Conservation (phyloP, 2,888 invertebrate species). For the Mythimna lalbum region DNA sequence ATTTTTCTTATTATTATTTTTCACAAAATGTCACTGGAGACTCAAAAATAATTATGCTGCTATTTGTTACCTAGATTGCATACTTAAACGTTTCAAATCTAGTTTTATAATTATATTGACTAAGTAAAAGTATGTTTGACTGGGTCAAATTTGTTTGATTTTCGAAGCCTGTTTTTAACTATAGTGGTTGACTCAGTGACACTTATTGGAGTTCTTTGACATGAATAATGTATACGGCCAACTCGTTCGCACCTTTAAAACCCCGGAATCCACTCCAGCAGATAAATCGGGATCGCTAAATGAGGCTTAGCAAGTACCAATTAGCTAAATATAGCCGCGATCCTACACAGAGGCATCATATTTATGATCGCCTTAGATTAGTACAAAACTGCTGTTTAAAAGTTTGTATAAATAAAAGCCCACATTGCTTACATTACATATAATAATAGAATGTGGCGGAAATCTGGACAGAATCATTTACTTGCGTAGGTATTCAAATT, state of each 20-base stretch:
- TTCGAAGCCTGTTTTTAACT: conserved; percentile 68
- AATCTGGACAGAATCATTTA: conserved; percentile 75
- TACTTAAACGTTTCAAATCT: conserved; percentile 16
- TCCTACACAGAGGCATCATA: conserved; percentile 54
- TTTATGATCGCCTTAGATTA: conserved; percentile 65
- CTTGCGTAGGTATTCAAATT: conserved; percentile 68
- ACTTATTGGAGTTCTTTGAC: conserved; percentile 76
- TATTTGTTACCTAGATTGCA: conserved; percentile 33
- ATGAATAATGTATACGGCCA: conserved; percentile 78
- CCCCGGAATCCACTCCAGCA: conserved; percentile 20
- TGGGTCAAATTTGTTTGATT: conserved; percentile 54
- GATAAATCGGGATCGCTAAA: conserved; percentile 37
- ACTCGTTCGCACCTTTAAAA: conserved; percentile 41
- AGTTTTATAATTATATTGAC: conserved; percentile 20
- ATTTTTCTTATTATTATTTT: conserved; percentile 33
- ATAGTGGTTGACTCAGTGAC: conserved; percentile 77
- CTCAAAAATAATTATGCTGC: conserved; percentile 33
- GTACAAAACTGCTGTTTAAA: conserved; percentile 67
- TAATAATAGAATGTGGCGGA: conserved; percentile 74
- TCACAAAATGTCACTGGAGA: conserved; percentile 7
- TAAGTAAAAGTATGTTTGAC: conserved; percentile 37
- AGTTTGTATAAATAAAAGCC: conserved; percentile 71
- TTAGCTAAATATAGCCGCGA: conserved; percentile 52
- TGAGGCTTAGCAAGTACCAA: conserved; percentile 37
- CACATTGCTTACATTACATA: conserved; percentile 71